Evolutionary conservation across 2,888 invertebrate species (phyloP).

Genomic region (Habroteleia sp.): DNA sequence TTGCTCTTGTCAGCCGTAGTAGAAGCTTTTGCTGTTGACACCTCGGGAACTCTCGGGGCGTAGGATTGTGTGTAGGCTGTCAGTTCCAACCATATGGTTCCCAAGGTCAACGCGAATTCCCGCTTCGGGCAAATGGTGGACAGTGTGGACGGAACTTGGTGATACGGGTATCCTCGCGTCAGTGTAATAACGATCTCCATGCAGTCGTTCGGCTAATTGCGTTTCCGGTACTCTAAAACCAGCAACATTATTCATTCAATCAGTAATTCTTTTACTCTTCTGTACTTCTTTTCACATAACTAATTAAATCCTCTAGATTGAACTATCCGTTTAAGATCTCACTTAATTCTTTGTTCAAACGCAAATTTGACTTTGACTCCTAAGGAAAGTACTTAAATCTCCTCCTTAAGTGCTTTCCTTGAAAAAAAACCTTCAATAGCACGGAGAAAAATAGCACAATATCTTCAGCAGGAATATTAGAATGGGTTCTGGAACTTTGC

Average conservation of each 20-base stretch:
- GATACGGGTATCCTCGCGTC: constrained; percentile 77
- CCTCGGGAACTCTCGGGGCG: constrained; percentile 79
- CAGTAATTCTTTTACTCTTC: too few relatives aligned
- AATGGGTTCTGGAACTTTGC: constrained; percentile 24
- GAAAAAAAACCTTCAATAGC: too few relatives aligned
- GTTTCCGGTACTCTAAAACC: constrained; percentile 77
- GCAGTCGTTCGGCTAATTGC: constrained; percentile 77
- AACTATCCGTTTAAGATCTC: too few relatives aligned
- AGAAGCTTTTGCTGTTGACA: constrained; percentile 79
- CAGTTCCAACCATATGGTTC: constrained; percentile 80
- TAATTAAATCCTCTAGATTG: too few relatives aligned
- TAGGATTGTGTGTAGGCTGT: constrained; percentile 76
- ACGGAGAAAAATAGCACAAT: constrained; percentile 12
- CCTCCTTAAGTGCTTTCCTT: too few relatives aligned
- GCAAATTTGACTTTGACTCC: too few relatives aligned
- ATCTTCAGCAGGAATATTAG: constrained; percentile 19
- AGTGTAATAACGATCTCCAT: constrained; percentile 77
- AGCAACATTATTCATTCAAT: too few relatives aligned
- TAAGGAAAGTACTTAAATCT: too few relatives aligned
- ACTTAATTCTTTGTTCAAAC: too few relatives aligned
- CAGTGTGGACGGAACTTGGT: constrained; percentile 67
- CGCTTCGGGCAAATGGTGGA: constrained; percentile 51
- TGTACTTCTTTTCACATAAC: too few relatives aligned
- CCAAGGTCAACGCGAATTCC: constrained; percentile 78
- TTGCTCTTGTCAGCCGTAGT: constrained; percentile 89